Base-by-base conservation (phyloP, 2,113 vertebrate genomes). In the Ifrita kowaldi region DNA sequence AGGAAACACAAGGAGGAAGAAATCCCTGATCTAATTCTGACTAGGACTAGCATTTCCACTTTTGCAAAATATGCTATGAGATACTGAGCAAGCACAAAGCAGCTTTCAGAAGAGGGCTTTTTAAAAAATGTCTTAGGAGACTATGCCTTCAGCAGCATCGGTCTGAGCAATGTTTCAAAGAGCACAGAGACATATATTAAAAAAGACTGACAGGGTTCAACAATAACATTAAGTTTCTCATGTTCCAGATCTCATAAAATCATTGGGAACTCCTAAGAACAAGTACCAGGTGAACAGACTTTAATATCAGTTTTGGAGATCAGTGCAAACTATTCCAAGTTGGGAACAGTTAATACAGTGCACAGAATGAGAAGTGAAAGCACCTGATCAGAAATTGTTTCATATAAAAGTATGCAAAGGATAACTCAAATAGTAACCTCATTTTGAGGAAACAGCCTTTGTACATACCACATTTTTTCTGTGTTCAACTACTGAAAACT, bases 21-120 rank as follows among this genome's bases (percentile, higher is more conserved):
- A 93, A 93, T 68, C 16, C 49, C 64, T 81, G 56, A 90, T 93
- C 63, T 89, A 89, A 84, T 92, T 91, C 57, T 91, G 71, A 74
- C 53, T 49, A 47, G 59, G 47, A 64, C 24, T 68, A 81, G 46
- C 49, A 75, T 52, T 86, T 14, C 10, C 13, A 27, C 33, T 74
- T 79, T 44, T 67, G 33, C 39, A 86, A 90, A 86, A 88, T 37
- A 22, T 56, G 50, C 65, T 33, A 11, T 9, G 6, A 79, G 62
- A 89, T 41, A 70, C 46, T 21, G 47, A 47, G 22, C 32, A 85
- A 95, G 70, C 33, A 73, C 39, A 70, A 87, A 37, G 67, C 6
- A 44, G 13, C 27, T 73, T 79, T 69, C 23, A 76, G 42, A 83
- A 57, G 6, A 68, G 13, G 4, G 69, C 20, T 55, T 64, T 64